These are phyloP conservation scores for Leptinotarsa rubiginosa DNA, from an alignment of 2,888 invertebrate genomes.

Conservation along the genomic window DNA sequence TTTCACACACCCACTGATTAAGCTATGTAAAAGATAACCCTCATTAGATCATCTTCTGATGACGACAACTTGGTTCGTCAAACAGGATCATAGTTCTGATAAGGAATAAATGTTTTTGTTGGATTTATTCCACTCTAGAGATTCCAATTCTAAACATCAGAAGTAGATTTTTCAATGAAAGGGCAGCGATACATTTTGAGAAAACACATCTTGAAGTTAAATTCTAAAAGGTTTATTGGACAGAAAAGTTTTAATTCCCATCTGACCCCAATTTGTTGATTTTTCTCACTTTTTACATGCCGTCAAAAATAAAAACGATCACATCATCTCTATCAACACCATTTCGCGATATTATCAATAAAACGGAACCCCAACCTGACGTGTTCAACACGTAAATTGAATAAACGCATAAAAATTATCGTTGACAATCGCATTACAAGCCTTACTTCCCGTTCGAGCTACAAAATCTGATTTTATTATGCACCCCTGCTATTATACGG, in stretches of 20 bases:
- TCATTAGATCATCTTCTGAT: too few species aligned
- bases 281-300: neutral
- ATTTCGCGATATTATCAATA: slow-evolving; percentile 21
- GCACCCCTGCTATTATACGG: slow-evolving; percentile 44
- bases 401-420: slow-evolving; percentile 42
- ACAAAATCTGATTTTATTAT: slow-evolving; percentile 45
- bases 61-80: too few species aligned
- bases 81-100: too few species aligned
- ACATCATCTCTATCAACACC: neutral
- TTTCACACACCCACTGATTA: too few species aligned
- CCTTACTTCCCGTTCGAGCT: slow-evolving; percentile 36
- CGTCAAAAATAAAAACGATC: neutral
- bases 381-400: slow-evolving; percentile 30
- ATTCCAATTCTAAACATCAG: too few species aligned
- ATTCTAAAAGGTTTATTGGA: neutral
- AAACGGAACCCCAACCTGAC: slow-evolving; percentile 7
- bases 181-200: too few species aligned
- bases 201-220: too few species aligned
- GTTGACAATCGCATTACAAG: slow-evolving; percentile 41
- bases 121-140: neutral
- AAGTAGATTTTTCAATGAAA: too few species aligned
- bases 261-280: neutral
- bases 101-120: too few species aligned
- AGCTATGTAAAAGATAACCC: too few species aligned
- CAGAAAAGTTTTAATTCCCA: neutral